These are phyloP conservation scores for Porites lutea DNA, from an alignment of 64 coral and sea anemone species.

Conservation along the genomic window DNA sequence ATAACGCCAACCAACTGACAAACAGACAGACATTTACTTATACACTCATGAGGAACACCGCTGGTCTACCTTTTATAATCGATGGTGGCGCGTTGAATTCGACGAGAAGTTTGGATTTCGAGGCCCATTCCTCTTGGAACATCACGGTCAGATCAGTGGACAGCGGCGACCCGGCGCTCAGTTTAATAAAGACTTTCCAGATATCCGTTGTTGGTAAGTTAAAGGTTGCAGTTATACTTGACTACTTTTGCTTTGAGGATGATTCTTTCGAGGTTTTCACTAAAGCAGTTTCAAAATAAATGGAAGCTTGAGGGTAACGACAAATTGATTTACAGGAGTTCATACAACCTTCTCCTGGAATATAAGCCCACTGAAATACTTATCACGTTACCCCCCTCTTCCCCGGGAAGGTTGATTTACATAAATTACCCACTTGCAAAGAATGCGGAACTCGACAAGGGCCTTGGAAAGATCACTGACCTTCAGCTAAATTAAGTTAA, in stretches of 20 bases:
- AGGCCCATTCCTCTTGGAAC: slow-evolving; percentile 67
- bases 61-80: slow-evolving; percentile 74
- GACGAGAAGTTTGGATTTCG: slow-evolving; percentile 71
- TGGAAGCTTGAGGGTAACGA: no score
- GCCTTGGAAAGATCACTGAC: no score
- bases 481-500: no score
- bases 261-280: not conserved
- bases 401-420: no score
- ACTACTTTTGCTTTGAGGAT: not conserved
- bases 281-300: not conserved
- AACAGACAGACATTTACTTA: slow-evolving; percentile 79
- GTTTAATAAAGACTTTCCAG: slow-evolving; percentile 51
- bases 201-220: slow-evolving; percentile 73
- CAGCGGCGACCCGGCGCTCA: slow-evolving; percentile 60
- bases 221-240: not conserved
- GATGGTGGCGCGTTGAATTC: slow-evolving; percentile 79
- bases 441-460: no score
- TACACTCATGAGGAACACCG: slow-evolving; percentile 11
- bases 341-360: no score
- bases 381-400: no score
- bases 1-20: slow-evolving; percentile 68
- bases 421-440: no score
- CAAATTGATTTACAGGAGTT: no score
- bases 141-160: slow-evolving; percentile 58
- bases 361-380: no score